Base-by-base conservation (phyloP, 2,113 vertebrate species). In the Melanocharis versteri region DNA sequence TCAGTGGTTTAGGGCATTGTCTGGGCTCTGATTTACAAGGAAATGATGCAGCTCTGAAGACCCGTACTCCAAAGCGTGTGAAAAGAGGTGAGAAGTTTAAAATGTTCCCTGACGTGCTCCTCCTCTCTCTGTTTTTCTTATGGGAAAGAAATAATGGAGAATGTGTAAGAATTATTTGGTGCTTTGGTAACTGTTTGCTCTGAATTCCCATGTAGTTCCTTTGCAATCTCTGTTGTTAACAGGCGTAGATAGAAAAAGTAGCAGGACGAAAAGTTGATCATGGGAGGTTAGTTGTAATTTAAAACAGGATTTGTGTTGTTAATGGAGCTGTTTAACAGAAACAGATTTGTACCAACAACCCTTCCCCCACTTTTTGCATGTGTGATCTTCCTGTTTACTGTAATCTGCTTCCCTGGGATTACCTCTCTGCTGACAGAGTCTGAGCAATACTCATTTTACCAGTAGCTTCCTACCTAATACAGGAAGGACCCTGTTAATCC, bases 371-470 rank as follows among this genome's bases (percentile, higher is more conserved):
- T 71, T 94, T 48, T 51, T 85, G 83, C 84, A 86, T 94, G 78
- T 90, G 42, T 57, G 45, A 96, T 96, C 95, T 97, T 97, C 87
- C 94, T 97, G 96, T 98, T 98, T 97, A 97, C 93, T 80, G 77
- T 98, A 97, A 97, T 97, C 91, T 96, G 87, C 96, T 97, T 97
- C 97, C 72, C 90, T 96, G 96, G 97, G 97, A 98, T 97, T 97
- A 97, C 91, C 83, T 89, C 85, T 85, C 66, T 94, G 89, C 96
- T 95, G 69, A 47, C 84, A 75, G 87, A 91, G 90, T 89, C 64
- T 75, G 44, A 92, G 91, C 82, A 77, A 68, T 54, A 35, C 78
- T 87, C 69, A 13, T 80, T 95, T 96, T 93, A 71, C 83, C 87
- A 68, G 51, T 64, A 81, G 81, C 76, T 90, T 91, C 94, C 93